These are phyloP conservation scores for Yponomeuta sedellus DNA, from an alignment of 2,888 invertebrate genomes.

Conservation along the genomic window DNA sequence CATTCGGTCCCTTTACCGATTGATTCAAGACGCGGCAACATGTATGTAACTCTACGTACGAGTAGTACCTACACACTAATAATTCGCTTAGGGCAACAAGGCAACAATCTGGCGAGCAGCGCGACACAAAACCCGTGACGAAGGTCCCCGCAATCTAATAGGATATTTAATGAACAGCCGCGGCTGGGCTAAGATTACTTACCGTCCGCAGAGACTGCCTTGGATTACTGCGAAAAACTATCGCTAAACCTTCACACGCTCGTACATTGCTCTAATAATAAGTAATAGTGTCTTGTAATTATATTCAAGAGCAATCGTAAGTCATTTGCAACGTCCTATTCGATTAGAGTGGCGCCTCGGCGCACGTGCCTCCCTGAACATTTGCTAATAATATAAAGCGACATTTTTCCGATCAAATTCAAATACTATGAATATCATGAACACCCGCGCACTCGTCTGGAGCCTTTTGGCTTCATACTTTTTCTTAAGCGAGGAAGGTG, in stretches of 20 bases:
- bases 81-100: background rate
- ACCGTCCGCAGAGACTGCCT: background rate
- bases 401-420: background rate
- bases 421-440: background rate
- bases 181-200: background rate
- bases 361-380: background rate
- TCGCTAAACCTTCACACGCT: background rate
- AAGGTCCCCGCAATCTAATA: slow-evolving; percentile 1
- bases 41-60: background rate
- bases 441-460: background rate
- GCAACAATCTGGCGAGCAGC: slow-evolving; percentile 9
- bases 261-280: background rate
- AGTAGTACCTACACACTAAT: background rate
- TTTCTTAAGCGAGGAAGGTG: background rate
- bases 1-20: background rate
- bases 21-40: background rate
- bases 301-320: background rate
- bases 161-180: background rate
- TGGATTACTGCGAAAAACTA: background rate
- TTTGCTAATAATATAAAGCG: background rate
- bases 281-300: background rate
- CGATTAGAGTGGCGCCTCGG: background rate
- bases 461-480: background rate
- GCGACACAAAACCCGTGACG: background rate
- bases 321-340: background rate